These are phyloP conservation scores for Sarotherodon lohbergeri DNA, from an alignment of 2,113 vertebrate genomes.

Conservation along the genomic window DNA sequence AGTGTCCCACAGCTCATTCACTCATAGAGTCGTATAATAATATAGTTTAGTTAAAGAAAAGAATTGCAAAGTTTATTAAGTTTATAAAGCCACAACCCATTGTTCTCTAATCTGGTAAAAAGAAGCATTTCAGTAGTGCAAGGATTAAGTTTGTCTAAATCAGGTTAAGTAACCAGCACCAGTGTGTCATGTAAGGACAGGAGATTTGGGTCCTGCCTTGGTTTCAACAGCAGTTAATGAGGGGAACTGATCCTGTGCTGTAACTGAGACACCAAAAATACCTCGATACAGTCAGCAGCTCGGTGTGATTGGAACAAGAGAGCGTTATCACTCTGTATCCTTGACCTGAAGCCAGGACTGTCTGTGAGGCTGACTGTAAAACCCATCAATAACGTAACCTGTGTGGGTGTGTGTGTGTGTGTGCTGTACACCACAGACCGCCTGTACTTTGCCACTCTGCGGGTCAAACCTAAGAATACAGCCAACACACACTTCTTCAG, in stretches of 20 bases:
- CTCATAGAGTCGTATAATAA: not conserved
- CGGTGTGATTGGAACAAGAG: not conserved
- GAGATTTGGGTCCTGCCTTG: not conserved
- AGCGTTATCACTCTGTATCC: not conserved
- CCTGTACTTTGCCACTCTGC: constrained; percentile 87
- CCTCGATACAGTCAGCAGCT: not conserved
- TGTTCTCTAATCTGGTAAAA: not conserved
- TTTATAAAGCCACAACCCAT: not conserved
- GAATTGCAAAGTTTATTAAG: not conserved
- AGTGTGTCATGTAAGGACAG: not conserved
- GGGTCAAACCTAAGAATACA: constrained; percentile 87
- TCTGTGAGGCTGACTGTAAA: not conserved
- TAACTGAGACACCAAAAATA: not conserved
- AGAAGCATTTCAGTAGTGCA: not conserved
- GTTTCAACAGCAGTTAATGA: not conserved
- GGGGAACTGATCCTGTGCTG: not conserved
- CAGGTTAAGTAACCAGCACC: not conserved
- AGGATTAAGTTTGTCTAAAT: not conserved
- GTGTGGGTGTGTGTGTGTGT: not conserved
- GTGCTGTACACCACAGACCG: constrained; percentile 73
- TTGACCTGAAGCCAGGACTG: not conserved
- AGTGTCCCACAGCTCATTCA: not conserved
- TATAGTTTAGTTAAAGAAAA: not conserved
- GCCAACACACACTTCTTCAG: constrained; percentile 86
- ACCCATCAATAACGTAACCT: not conserved